A percentile compares a stretch with the other conserved stretches of the same genome.
phyloP scores from a whole-genome alignment of 2,888 invertebrate species.

The Clivina fossor region DNA sequence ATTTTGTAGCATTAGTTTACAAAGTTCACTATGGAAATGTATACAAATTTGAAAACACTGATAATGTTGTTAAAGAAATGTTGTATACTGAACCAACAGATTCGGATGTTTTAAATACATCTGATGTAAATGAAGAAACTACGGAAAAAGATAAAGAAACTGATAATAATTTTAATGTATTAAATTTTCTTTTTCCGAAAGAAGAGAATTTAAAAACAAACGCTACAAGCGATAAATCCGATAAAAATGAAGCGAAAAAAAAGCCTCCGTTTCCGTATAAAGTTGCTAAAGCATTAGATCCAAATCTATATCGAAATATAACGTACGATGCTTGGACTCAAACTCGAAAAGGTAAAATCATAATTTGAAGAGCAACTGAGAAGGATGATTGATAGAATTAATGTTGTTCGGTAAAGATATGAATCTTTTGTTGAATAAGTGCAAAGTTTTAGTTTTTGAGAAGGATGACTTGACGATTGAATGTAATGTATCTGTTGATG shows the following conservation, averaged over 20 bases:
- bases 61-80: slow-evolving; percentile 50
- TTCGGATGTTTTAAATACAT: too few relatives aligned
- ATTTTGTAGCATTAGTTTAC: slow-evolving; percentile 75
- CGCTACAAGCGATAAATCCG: too few relatives aligned
- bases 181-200: slow-evolving; percentile 12
- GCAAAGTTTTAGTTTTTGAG: too few relatives aligned
- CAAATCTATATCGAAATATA: slow-evolving; percentile 86
- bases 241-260: slow-evolving; percentile 31
- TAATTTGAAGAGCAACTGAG: too few relatives aligned
- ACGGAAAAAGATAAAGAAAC: neutral
- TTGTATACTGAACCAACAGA: slow-evolving; percentile 47
- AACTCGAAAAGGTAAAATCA: slow-evolving; percentile 69
- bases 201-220: neutral
- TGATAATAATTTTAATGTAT: neutral
- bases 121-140: too few relatives aligned
- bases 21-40: slow-evolving; percentile 81
- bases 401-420: too few relatives aligned
- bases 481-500: too few relatives aligned
- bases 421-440: too few relatives aligned
- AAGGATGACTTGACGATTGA: too few relatives aligned
- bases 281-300: slow-evolving; percentile 89
- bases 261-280: slow-evolving; percentile 91
- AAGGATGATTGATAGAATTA: too few relatives aligned
- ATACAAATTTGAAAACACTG: slow-evolving; percentile 73
- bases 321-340: slow-evolving; percentile 93